Evolutionary conservation across 1,140 invertebrate genomes (phyloP).

Genomic region (Brevipalpus yothersi): DNA sequence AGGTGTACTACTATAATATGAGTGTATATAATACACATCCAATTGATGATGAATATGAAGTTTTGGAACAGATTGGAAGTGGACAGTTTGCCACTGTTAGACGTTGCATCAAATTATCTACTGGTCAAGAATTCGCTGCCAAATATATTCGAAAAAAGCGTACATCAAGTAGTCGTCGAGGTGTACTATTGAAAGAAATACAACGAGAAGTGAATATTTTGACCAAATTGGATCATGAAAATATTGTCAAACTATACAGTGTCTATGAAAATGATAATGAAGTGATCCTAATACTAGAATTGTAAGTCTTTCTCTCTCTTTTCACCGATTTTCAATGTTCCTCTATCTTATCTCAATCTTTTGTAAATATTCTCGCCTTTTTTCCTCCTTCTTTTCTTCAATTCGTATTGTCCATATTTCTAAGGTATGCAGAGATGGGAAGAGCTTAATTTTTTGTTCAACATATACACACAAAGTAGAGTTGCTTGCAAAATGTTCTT

Average conservation of each 20-base stretch:
- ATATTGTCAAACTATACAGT: conserved; percentile 62
- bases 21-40: no score
- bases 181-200: not conserved
- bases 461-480: no score
- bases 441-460: no score
- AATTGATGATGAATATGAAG: no score
- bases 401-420: no score
- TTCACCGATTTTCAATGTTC: not conserved
- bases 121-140: conserved; percentile 65
- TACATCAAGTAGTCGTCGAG: conserved; percentile 18
- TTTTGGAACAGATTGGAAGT: not conserved
- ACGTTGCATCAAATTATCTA: conserved; percentile 51
- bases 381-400: not conserved
- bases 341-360: not conserved
- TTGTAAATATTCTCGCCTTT: not conserved
- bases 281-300: conserved; percentile 60
- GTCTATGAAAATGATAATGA: conserved; percentile 56
- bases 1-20: no score
- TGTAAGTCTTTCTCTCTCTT: conserved; percentile 17
- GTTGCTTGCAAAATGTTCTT: no score
- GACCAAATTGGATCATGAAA: conserved; percentile 42
- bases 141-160: conserved; percentile 76
- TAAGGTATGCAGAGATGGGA: no score
- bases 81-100: conserved; percentile 90
- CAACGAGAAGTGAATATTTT: conserved; percentile 19